These are phyloP conservation scores for Cavia aperea DNA, from an alignment of 2,113 vertebrate species.

Conservation along the genomic window DNA sequence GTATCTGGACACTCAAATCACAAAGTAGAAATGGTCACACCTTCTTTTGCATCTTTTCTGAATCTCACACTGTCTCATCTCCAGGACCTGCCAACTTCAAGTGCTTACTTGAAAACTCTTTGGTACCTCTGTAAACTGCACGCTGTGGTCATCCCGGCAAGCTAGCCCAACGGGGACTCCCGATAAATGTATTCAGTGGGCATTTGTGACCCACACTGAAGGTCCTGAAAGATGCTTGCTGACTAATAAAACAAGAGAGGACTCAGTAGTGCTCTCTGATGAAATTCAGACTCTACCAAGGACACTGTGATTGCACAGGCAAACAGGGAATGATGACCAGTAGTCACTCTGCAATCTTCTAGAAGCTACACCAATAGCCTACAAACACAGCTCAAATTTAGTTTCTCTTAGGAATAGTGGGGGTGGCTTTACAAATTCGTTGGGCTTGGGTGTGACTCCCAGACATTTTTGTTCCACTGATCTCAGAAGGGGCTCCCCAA, in stretches of 20 bases:
- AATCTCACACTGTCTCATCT: not conserved
- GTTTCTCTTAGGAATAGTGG: not conserved
- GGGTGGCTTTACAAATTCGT: not conserved
- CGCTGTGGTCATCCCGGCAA: not conserved
- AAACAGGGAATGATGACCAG: not conserved
- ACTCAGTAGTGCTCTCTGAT: not conserved
- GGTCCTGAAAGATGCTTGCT: not conserved
- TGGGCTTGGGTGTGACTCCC: not conserved
- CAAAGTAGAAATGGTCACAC: not conserved
- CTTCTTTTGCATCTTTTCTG: not conserved
- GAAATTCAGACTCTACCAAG: not conserved
- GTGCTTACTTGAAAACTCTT: not conserved
- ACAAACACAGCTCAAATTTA: not conserved
- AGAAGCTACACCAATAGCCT: not conserved
- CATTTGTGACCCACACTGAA: not conserved
- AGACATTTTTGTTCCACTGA: not conserved
- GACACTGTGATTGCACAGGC: not conserved
- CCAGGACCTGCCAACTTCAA: not conserved
- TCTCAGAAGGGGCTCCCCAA: not conserved
- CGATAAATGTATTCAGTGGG: not conserved
- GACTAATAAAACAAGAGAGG: not conserved
- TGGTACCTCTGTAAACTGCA: not conserved
- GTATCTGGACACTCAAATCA: not conserved
- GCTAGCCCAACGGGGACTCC: not conserved
- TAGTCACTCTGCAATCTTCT: not conserved